Conservation (phyloP, 2,888 invertebrate genomes). For the Petrophora chlorosata region DNA sequence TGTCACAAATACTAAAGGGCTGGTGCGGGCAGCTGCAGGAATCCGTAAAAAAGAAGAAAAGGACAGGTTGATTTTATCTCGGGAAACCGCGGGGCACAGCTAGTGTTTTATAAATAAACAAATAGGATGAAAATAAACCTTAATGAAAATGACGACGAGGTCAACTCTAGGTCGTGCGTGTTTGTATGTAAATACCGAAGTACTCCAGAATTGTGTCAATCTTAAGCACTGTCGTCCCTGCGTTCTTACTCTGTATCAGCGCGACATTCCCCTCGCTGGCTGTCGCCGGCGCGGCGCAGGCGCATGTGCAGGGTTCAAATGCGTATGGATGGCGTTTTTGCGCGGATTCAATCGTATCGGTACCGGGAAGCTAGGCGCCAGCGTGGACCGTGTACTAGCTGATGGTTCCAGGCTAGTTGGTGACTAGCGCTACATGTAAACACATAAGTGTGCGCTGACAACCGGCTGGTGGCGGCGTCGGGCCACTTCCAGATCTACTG, state of each 20-base stretch:
- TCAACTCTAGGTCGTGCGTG: too few relatives aligned
- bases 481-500: background rate
- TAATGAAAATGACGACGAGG: too few relatives aligned
- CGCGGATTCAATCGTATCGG: slow-evolving; percentile 21
- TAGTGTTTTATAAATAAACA: too few relatives aligned
- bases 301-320: slow-evolving; percentile 11
- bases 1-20: too few relatives aligned
- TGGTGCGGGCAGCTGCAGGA: too few relatives aligned
- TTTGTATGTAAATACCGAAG: background rate
- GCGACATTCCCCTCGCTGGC: too few relatives aligned
- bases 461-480: background rate
- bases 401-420: background rate
- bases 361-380: slow-evolving; percentile 33
- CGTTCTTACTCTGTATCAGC: background rate
- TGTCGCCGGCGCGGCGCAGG: background rate
- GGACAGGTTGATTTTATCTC: too few relatives aligned
- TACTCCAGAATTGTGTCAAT: background rate
- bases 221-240: background rate
- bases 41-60: too few relatives aligned
- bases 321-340: slow-evolving; percentile 25
- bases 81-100: too few relatives aligned
- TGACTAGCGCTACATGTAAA: background rate
- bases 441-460: slow-evolving; percentile 3
- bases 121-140: too few relatives aligned
- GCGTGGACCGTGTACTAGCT: background rate